Base-by-base conservation (phyloP, 2,113 vertebrate genomes). In the Ibidorhyncha struthersii region DNA sequence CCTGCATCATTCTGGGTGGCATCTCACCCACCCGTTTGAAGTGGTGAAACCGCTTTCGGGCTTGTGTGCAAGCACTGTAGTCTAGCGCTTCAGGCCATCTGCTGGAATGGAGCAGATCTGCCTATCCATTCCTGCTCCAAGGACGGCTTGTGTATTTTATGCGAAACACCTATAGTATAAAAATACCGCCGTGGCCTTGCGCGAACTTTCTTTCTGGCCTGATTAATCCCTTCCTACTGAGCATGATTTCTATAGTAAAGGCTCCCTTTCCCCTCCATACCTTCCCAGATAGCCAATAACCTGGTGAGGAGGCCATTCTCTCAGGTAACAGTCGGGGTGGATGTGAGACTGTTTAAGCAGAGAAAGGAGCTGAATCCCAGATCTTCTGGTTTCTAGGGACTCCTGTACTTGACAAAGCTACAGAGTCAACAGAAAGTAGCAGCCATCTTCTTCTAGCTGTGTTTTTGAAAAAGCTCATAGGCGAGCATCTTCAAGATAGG, bases 71-170 rank as follows among this genome's bases (percentile, higher is more conserved):
- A 86, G 87, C 47, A 20, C 70, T 67, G 41, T n/a, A 87, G 77
- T 59, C 73, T 91, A 71, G 49, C 55, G 96, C 96, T 96, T 87
- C 87, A 56, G 95, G 90, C 84, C 89, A 36, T 91, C 81, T 94
- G 87, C 73, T 65, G 67, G 66, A 53, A 56, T 9, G 47, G 84
- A 84, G 63, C 53, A 84, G 77, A 65, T 43, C 61, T 69, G 61
- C 61, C 45, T 47, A 50, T 58, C 72, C 70, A 12, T 65, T 91
- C 30, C 61, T 30, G 52, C 80, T 89, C 82, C 80, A 62, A 73
- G 77, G 18, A 86, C 4, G 9, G 55, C 45, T 78, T 41, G n/a
- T 71, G 29, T 82, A 45, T 78, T 91, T 95, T 40, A 41, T 30
- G 27, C 81, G 63, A 70, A 45, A 74, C 15, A 50, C 8, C 8